Base-by-base conservation (phyloP, 2,888 invertebrate species). In the Acronicta leporina region DNA sequence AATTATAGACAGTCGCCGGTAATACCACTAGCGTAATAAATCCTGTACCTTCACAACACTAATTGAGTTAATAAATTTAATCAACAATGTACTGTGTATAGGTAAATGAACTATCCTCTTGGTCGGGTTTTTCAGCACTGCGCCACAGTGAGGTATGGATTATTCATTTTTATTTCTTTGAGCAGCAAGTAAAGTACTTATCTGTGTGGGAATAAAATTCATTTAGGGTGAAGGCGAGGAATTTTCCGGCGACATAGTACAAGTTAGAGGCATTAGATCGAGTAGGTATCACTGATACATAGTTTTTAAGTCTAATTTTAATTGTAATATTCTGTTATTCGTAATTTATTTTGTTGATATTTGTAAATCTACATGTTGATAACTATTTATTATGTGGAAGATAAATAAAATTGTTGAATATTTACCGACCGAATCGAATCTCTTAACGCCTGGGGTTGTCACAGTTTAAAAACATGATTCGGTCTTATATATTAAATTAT, bases 301-400 rank as follows among this genome's bases (percentile, higher is more conserved):
- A 91, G 87, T 63, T 70, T 49, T 53, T 92, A 92, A 89, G 89
- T 73, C 79, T 92, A 90, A 87, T 87, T 87, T 81, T 91, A 92
- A 78, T 87, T 91, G 89, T 92, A 93, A 90, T 91, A 92, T 92
- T 88, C 93, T 94, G 94, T 94, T 94, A 94, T 94, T 92, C 92
- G 92, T 94, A 94, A 94, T 94, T 94, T 94, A 94, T 94, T 94
- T 94, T 94, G 94, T 94, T 94, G 93, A 94, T 94, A 94, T 92
- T 94, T 94, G 91, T 94, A 94, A 94, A 93, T 92, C 93, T 92
- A 92, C 92, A 92, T 92, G 94, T 94, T 94, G 87, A 93, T 92
- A 93, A 92, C 92, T 94, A 94, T 94, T 94, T 94, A 94, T 94
- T 93, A 92, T 91, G 90, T 89, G 90, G 89, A 90, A 90, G 87